Evolutionary conservation across 2,797 vertebrate genomes (phyloP), one percentile per base, ranked within the genome.

Genomic region (Phrynocephalus forsythii): DNA sequence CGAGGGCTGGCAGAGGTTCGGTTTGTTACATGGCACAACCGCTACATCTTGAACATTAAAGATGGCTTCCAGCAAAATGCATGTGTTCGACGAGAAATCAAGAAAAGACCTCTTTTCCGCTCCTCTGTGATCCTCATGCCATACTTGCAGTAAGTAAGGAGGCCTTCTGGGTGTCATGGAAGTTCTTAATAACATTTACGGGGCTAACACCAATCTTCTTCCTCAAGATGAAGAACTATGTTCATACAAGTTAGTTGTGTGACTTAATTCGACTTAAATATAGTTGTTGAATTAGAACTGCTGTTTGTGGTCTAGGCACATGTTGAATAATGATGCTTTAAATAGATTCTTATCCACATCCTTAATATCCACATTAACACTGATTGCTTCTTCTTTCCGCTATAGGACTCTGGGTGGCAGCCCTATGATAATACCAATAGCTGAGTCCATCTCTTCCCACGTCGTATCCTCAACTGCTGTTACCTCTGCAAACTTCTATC

Each of bases 1-100:
- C 97, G 98, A 48, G 98, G 99, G 72, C 97, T 99, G 88, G 98
- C 98, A 92, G 99, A 99, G 95, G 98, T 99, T 52, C 98, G 99
- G 2, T 99, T 99, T 92, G 98, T 99, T 82, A 99, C 98, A 79
- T 98, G 99, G 96, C 98, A 99, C 94, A 99, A 99, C 94, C 98
- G 99, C 94, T 99, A 99, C 87, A 98, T 99, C 95, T 96, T 99
- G 88, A 99, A 99, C 95, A 98, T 98, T 95, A 97, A 96, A 83
- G 98, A 98, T 85, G 98, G 98, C 87, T 98, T 98, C 97, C 98
- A 99, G 96, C 98, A 98, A 94, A 99, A 98, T 1, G 97, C 98
- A 0, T 98, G 98, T 24, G 98, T 98, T 96, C 97, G 98, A 13
- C 98, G 98, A 87, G 98, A 99, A 93, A 98, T 99, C 96, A 99